Evolutionary conservation across 2,113 vertebrate genomes (phyloP).

Genomic region (Neofelis nebulosa): DNA sequence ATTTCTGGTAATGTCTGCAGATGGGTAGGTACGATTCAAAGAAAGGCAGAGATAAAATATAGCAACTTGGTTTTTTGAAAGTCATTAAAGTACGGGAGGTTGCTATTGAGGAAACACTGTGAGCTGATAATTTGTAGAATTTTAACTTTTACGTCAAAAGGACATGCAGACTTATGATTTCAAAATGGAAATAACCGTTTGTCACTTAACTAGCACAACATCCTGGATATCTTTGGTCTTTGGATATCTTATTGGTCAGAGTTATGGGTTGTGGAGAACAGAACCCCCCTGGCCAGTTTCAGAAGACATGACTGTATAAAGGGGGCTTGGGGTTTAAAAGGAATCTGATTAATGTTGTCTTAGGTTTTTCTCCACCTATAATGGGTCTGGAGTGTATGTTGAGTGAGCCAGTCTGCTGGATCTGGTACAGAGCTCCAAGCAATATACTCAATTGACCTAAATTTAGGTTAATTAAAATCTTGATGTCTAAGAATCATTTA

Average conservation of each 20-base stretch:
- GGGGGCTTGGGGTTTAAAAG: neutral
- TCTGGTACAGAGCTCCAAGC: neutral
- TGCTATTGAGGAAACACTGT: neutral
- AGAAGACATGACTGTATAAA: neutral
- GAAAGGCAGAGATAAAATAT: neutral
- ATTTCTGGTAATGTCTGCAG: neutral
- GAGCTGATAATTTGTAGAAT: neutral
- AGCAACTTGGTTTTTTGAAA: neutral
- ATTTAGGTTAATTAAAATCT: constrained; percentile 28
- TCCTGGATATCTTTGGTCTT: neutral
- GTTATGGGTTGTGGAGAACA: neutral
- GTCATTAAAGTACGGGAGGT: neutral
- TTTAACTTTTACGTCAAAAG: neutral
- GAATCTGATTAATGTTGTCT: neutral
- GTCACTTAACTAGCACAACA: neutral
- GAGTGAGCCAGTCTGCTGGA: neutral
- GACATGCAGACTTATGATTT: neutral
- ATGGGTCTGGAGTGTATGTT: neutral
- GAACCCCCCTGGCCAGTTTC: neutral
- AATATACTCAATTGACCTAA: neutral
- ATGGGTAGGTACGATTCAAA: neutral
- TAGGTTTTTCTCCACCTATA: neutral
- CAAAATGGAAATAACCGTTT: neutral
- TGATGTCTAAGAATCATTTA: neutral
- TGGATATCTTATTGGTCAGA: neutral